A percentile compares a stretch with the other conserved stretches of the same genome.
These are phyloP conservation scores for Sebastes vulpes DNA, from an alignment of 2,797 vertebrate species.

Conservation along the genomic window DNA sequence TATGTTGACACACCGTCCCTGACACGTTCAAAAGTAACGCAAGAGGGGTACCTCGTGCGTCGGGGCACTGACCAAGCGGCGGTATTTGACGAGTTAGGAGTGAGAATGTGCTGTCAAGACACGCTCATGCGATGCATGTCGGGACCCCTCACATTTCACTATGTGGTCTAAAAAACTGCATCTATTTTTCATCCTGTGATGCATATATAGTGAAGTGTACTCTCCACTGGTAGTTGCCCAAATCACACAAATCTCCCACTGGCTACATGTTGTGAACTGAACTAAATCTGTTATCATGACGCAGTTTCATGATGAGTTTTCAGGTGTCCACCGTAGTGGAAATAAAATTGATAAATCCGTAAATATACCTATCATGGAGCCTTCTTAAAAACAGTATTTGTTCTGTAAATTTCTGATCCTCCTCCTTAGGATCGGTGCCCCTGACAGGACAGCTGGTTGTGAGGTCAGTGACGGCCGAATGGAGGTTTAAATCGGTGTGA, in stretches of 20 bases:
- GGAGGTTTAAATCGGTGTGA: constrained; percentile 14
- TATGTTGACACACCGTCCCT: no score
- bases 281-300: neutral
- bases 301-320: neutral
- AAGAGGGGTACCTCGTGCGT: no score
- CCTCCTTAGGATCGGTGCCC: neutral
- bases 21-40: no score
- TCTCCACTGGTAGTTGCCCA: neutral
- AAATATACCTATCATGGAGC: neutral
- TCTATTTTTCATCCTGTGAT: neutral
- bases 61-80: no score
- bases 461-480: constrained; percentile 1
- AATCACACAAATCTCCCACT: neutral
- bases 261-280: neutral
- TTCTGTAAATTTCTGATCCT: neutral
- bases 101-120: neutral
- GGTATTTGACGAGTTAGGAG: no score
- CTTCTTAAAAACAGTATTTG: neutral
- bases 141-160: neutral
- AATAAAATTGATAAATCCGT: neutral
- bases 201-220: neutral
- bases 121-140: neutral
- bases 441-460: neutral
- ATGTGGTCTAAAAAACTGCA: neutral
- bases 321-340: fast-evolving